A percentile compares a stretch with the other conserved stretches of the same genome.
Conservation (phyloP, 2,888 invertebrate genomes). For the Sycophila texana region DNA sequence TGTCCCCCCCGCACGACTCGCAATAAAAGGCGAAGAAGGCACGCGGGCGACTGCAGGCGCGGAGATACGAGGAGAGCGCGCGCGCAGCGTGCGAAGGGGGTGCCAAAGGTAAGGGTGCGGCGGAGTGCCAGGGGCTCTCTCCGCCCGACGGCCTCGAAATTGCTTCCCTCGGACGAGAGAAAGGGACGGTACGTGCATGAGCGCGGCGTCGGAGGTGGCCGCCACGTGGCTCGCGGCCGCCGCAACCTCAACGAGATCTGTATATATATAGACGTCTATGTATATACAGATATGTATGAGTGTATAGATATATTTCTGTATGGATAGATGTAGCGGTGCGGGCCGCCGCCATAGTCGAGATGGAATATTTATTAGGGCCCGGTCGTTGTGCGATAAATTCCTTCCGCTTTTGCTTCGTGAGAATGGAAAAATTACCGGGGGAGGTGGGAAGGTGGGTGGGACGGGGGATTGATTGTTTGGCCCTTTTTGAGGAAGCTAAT, state of each 20-base stretch:
- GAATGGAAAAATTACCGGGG: constrained; percentile 16
- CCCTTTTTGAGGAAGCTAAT: not conserved
- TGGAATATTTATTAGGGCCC: constrained; percentile 49
- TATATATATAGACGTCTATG: not conserved
- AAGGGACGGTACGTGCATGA: not conserved
- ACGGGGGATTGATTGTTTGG: too few relatives aligned
- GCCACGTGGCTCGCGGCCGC: constrained; percentile 42
- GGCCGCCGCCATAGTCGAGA: not conserved
- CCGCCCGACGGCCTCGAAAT: constrained; percentile 19
- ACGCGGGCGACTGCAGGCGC: not conserved
- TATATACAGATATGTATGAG: not conserved
- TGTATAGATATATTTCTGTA: too few relatives aligned
- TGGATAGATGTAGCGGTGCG: not conserved
- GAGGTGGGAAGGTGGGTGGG: not conserved
- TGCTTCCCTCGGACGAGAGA: constrained; percentile 26
- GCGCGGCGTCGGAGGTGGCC: not conserved
- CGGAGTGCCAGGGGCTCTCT: not conserved
- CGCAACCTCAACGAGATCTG: constrained; percentile 29
- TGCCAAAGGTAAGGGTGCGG: constrained; percentile 4
- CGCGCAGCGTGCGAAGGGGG: constrained; percentile 21
- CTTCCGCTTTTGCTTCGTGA: not conserved
- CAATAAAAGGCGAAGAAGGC: constrained; percentile 6
- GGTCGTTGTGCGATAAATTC: constrained; percentile 4
- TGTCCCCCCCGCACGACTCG: constrained; percentile 2
- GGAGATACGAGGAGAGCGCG: not conserved